Percentiles rank a stretch among this genome's conserved stretches.
These are phyloP conservation scores for Anguilla megastoma DNA, from an alignment of 2,797 vertebrate species.

Conservation along the genomic window DNA sequence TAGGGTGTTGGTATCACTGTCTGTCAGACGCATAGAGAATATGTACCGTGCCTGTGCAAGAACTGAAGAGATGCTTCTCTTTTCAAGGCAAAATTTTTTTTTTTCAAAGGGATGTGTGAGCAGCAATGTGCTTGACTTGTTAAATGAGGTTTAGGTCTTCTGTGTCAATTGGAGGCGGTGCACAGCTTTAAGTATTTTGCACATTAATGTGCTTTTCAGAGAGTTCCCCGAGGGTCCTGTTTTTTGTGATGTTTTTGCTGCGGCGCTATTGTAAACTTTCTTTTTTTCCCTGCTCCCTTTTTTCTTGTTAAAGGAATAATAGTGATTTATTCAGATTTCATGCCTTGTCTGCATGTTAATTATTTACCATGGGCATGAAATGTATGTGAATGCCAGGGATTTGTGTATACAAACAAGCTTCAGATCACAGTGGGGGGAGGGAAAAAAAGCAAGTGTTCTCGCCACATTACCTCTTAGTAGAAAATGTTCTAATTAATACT, in stretches of 20 bases:
- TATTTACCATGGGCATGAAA: constrained; percentile 79
- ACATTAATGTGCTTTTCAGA: constrained; percentile 80
- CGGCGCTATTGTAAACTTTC: constrained; percentile 30
- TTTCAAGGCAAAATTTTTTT: constrained; percentile 62
- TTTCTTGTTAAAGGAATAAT: constrained; percentile 64
- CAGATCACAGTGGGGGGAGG: constrained; percentile 63
- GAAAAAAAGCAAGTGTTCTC: constrained; percentile 51
- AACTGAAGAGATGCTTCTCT: constrained; percentile 52
- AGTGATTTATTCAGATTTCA: constrained; percentile 79
- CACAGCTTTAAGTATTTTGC: constrained; percentile 80
- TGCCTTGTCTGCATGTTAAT: constrained; percentile 78
- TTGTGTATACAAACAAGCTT: constrained; percentile 77
- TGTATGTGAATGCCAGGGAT: constrained; percentile 73
- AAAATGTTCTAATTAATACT: constrained; percentile 80
- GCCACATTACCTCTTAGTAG: constrained; percentile 69
- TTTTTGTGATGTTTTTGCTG: constrained; percentile 46
- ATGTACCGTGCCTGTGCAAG: constrained; percentile 42
- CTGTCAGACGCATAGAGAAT: constrained; percentile 49
- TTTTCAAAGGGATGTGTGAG: constrained; percentile 58
- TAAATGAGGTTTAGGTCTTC: constrained; percentile 78
- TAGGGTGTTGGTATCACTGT: constrained; percentile 54
- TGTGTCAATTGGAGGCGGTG: constrained; percentile 78
- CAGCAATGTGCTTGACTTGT: constrained; percentile 71
- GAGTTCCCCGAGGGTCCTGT: constrained; percentile 74
- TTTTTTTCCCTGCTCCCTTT: constrained; percentile 27